Evolutionary conservation across 2,797 vertebrate species (phyloP).

Genomic region (Fundulus diaphanus): DNA sequence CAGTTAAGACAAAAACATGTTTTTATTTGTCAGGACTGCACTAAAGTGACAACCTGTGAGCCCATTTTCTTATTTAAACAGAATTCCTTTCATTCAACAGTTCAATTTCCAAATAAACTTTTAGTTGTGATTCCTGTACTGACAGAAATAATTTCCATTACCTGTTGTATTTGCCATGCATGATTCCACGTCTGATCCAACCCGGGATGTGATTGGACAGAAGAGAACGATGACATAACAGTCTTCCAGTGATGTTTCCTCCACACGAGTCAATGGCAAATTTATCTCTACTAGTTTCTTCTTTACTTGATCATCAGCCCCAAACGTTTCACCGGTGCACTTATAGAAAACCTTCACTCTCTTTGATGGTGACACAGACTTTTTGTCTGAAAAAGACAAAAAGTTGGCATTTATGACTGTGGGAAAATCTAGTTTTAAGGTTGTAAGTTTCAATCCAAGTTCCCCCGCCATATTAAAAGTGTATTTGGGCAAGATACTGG

Average conservation of each 20-base stretch:
- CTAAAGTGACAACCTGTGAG: neutral
- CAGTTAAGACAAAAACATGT: neutral
- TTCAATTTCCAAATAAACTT: neutral
- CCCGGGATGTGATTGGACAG: slow-evolving; percentile 2
- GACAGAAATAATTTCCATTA: neutral
- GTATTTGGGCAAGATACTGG: neutral
- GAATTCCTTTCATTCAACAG: neutral
- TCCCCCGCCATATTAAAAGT: neutral
- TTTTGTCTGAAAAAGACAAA: neutral
- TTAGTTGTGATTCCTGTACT: neutral
- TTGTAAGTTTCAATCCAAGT: neutral
- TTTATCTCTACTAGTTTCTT: accelerated
- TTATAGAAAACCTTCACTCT: neutral
- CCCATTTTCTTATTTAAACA: neutral
- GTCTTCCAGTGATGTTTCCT: neutral
- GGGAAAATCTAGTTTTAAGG: neutral
- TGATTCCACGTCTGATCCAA: neutral
- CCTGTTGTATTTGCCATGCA: neutral
- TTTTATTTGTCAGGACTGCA: too few relatives aligned
- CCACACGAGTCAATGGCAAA: accelerated
- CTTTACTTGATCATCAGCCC: neutral
- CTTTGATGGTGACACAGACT: accelerated
- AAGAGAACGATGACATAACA: neutral
- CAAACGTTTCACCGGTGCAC: neutral
- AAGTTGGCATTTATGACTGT: neutral